Percentiles rank a stretch among this genome's conserved stretches.
These are phyloP conservation scores for Probosciger aterrimus DNA, from an alignment of 2,113 vertebrate species.

Conservation along the genomic window DNA sequence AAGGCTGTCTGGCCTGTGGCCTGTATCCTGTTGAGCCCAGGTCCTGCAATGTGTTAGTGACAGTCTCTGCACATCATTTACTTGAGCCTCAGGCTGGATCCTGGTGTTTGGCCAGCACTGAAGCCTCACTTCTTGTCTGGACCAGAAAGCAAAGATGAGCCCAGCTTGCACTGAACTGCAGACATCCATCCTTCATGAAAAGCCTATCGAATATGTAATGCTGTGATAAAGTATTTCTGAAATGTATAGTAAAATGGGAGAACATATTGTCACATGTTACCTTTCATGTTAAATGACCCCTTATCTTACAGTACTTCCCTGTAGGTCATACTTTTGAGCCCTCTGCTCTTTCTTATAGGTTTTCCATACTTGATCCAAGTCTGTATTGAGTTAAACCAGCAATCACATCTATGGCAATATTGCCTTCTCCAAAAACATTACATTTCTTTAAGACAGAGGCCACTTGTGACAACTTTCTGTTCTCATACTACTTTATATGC, in stretches of 20 bases:
- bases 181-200: accelerated
- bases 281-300: neutral
- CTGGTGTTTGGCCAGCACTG: neutral
- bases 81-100: neutral
- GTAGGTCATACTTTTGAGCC: too few species aligned
- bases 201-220: neutral
- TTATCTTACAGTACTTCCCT: neutral
- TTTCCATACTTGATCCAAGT: neutral
- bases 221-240: neutral
- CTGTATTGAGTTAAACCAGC: neutral
- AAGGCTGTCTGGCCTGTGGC: too few species aligned
- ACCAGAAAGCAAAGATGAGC: neutral
- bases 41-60: neutral
- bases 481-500: neutral
- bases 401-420: neutral
- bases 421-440: neutral
- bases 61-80: accelerated
- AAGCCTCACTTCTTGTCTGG: neutral
- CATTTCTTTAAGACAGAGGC: neutral
- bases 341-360: neutral
- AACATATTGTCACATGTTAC: accelerated
- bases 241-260: neutral
- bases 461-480: neutral
- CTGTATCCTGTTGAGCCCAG: accelerated
- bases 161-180: neutral